Percentiles rank a stretch among this genome's conserved stretches.
Evolutionary conservation across 2,888 invertebrate species (phyloP).

Genomic region (Pyrgus malvae): DNA sequence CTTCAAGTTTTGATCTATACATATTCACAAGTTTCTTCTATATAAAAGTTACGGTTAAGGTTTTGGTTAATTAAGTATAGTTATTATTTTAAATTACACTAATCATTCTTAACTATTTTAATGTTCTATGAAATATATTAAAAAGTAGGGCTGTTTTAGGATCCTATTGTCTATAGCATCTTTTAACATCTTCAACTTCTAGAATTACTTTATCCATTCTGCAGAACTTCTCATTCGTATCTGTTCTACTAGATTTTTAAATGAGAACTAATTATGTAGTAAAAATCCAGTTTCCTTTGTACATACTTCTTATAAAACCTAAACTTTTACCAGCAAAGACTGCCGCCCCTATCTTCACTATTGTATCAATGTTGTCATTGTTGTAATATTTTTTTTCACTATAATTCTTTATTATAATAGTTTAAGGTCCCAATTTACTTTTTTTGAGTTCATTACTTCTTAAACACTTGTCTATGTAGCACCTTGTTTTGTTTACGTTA

Average conservation of each 20-base stretch:
- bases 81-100: too few species aligned
- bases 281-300: conserved; percentile 43
- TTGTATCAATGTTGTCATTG: conserved; percentile 79
- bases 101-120: too few species aligned
- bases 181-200: conserved; percentile 8
- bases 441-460: neutral
- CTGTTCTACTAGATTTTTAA: conserved; percentile 24
- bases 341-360: conserved; percentile 81
- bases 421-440: conserved; percentile 7
- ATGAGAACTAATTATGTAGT: conserved; percentile 31
- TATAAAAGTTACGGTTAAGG: too few species aligned
- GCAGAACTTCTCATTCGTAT: conserved; percentile 1
- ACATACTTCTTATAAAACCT: conserved; percentile 43
- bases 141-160: neutral
- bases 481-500: neutral
- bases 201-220: conserved; percentile 1
- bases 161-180: too few species aligned
- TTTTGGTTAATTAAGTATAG: too few species aligned
- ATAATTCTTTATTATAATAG: conserved; percentile 7
- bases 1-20: too few species aligned
- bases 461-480: neutral
- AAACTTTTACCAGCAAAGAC: conserved; percentile 60
- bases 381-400: conserved; percentile 31
- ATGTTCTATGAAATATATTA: too few species aligned
- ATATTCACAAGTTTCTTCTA: too few species aligned